phyloP scores from a whole-genome alignment of 2,113 vertebrate species.

The Marmota flaviventris region DNA sequence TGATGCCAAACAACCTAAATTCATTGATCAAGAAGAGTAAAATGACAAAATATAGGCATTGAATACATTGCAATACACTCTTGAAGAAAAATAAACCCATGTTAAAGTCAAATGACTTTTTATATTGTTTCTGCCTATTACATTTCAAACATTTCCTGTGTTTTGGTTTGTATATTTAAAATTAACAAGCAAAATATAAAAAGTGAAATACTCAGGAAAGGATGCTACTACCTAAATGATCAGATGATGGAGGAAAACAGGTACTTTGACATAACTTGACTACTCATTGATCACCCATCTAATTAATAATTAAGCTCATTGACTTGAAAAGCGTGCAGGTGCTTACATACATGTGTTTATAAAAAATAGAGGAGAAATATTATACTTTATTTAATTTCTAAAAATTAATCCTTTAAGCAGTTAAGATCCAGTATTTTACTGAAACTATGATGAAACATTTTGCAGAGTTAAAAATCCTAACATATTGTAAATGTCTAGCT shows the following conservation, averaged over 20 bases:
- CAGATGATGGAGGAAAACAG: not conserved
- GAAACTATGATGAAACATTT: not conserved
- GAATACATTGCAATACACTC: not conserved
- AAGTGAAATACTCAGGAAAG: not conserved
- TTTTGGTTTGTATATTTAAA: not conserved
- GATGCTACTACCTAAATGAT: not conserved
- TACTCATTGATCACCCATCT: not conserved
- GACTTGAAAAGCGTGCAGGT: not conserved
- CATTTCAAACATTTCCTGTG: not conserved
- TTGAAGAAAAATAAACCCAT: not conserved
- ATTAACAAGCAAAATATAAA: not conserved
- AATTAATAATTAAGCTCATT: not conserved
- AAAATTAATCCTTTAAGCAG: not conserved
- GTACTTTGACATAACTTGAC: not conserved
- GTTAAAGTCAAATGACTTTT: not conserved
- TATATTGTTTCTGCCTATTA: not conserved
- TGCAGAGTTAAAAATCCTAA: not conserved
- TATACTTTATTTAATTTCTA: not conserved
- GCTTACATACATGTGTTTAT: not conserved
- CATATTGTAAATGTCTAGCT: not conserved
- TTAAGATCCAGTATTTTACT: slow-evolving; percentile 29
- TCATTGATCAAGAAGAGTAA: not conserved
- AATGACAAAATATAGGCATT: not conserved
- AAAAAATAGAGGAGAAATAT: not conserved
- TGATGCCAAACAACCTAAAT: not conserved